A percentile compares a stretch with the other conserved stretches of the same genome.
These are phyloP conservation scores for Sycophila sp. DNA, from an alignment of 1,140 invertebrate genomes.

Conservation along the genomic window DNA sequence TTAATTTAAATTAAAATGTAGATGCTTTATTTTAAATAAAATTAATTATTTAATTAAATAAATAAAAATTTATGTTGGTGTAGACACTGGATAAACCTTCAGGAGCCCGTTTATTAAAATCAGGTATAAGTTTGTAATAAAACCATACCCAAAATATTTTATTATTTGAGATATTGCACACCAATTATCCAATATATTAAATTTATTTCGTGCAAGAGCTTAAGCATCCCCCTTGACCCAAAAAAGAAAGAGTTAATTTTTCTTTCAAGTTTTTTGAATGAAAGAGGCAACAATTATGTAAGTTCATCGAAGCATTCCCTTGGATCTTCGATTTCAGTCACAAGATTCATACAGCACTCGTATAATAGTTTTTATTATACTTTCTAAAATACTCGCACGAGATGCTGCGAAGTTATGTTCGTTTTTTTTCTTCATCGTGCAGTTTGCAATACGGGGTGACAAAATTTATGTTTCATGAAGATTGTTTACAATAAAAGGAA, in stretches of 20 bases:
- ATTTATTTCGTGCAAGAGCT: conserved; percentile 11
- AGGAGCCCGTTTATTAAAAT: conserved; percentile 8
- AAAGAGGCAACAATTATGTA: conserved; percentile 4
- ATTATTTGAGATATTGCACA: conserved; percentile 24
- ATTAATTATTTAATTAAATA: conserved; percentile 14
- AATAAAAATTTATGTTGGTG: conserved; percentile 19
- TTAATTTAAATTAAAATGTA: not conserved
- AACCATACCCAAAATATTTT: conserved; percentile 24
- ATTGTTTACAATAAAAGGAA: too few relatives aligned
- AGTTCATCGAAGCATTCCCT: conserved; percentile 25
- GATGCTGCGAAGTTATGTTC: conserved; percentile 2
- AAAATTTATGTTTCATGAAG: conserved; percentile 13
- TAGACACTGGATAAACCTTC: conserved; percentile 24
- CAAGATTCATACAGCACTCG: conserved; percentile 16
- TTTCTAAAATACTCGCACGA: conserved; percentile 23
- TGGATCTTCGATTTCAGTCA: conserved; percentile 33
- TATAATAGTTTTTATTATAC: conserved; percentile 26
- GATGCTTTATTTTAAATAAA: not conserved
- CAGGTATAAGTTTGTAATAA: conserved; percentile 22
- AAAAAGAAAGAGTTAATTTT: conserved; percentile 13
- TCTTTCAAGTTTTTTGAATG: conserved; percentile 33
- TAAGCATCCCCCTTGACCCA: not conserved
- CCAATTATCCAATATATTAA: conserved; percentile 7
- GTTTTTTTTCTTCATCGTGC: conserved; percentile 29
- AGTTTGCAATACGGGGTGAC: conserved; percentile 10